Evolutionary conservation across 2,113 vertebrate genomes (phyloP).

Genomic region (Pituophis catenifer): DNA sequence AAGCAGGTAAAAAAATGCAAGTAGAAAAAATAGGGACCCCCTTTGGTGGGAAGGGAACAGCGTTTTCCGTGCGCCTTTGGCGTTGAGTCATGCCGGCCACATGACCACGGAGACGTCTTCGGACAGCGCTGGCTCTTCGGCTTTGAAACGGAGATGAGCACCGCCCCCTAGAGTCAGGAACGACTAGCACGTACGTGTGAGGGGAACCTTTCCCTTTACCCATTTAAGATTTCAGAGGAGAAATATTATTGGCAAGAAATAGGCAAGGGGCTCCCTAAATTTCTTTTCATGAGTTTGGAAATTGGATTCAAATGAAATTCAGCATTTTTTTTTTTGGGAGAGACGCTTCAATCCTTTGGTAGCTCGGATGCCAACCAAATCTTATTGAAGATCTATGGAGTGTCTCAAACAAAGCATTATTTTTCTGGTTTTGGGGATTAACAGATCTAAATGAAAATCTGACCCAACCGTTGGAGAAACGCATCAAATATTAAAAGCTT

Average conservation of each 20-base stretch:
- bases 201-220: no score
- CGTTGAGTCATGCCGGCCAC: no score
- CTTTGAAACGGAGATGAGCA: no score
- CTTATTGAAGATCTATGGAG: not conserved
- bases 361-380: not conserved
- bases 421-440: not conserved
- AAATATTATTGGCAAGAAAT: not conserved
- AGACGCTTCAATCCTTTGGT: not conserved
- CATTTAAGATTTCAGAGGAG: not conserved
- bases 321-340: not conserved
- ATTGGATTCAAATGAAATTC: not conserved
- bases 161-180: no score
- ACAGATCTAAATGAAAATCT: conserved; percentile 3
- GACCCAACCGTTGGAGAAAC: not conserved
- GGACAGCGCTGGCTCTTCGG: no score
- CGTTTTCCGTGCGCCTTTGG: no score
- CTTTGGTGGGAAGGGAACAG: no score
- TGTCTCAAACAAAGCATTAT: not conserved
- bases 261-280: not conserved
- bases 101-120: no score
- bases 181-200: no score
- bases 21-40: no score
- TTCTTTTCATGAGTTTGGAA: not conserved
- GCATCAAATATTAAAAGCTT: not conserved
- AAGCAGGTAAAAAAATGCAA: no score